Evolutionary conservation across 2,888 invertebrate genomes (phyloP).

Genomic region (Cacoxenus indagator): DNA sequence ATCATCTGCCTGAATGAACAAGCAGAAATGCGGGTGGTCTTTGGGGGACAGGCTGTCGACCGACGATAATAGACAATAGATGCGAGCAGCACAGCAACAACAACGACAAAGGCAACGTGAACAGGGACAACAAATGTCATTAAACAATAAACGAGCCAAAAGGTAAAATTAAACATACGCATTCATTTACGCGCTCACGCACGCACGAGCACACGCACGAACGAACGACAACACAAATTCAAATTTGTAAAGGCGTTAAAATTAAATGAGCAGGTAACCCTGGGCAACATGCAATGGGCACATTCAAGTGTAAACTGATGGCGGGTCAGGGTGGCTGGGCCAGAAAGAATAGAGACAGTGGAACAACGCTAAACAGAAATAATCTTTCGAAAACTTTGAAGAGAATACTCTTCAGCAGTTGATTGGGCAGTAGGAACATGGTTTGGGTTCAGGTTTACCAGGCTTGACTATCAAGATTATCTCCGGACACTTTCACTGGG

Average conservation of each 20-base stretch:
- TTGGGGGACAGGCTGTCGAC: neutral
- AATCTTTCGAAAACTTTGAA: too few species aligned
- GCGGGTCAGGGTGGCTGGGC: neutral
- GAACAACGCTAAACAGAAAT: too few species aligned
- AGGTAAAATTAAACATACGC: constrained; percentile 16
- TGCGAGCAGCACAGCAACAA: neutral
- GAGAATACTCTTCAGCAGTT: too few species aligned
- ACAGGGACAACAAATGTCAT: constrained; percentile 8
- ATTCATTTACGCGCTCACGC: constrained; percentile 12
- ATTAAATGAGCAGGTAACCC: constrained; percentile 21
- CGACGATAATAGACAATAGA: neutral
- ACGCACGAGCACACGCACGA: neutral
- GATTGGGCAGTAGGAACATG: too few species aligned
- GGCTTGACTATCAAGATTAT: too few species aligned
- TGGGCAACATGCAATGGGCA: neutral
- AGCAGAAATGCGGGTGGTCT: constrained; percentile 2
- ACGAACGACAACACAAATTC: neutral
- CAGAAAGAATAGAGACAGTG: too few species aligned
- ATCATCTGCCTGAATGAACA: constrained; percentile 20
- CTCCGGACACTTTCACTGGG: too few species aligned
- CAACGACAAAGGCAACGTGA: neutral
- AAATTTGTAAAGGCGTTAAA: constrained; percentile 19
- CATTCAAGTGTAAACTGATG: neutral
- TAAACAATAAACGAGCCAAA: constrained; percentile 13
- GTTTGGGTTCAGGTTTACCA: too few species aligned